Conservation (phyloP, 2,797 vertebrate species). For the Botia almorhae region DNA sequence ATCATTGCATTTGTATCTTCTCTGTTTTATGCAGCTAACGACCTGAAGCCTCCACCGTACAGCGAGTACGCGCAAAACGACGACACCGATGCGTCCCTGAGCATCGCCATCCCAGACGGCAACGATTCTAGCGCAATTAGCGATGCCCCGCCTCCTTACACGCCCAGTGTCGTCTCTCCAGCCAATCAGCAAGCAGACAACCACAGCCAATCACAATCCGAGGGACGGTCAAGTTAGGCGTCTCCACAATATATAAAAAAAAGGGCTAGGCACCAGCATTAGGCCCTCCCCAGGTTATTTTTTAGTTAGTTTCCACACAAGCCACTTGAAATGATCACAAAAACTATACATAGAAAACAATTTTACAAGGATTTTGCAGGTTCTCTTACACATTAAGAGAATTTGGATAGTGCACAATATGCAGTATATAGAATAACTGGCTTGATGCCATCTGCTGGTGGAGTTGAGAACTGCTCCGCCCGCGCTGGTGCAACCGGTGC, state of each 20-base stretch:
- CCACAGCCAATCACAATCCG: conserved; percentile 60
- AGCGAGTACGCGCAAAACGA: conserved; percentile 77
- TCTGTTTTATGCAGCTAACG: conserved; percentile 70
- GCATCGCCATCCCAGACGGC: conserved; percentile 70
- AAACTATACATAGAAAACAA: not conserved
- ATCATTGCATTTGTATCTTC: not conserved
- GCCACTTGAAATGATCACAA: not conserved
- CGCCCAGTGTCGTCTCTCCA: conserved; percentile 62
- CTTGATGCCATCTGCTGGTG: conserved; percentile 24
- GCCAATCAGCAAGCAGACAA: conserved; percentile 58
- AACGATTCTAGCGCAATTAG: conserved; percentile 70
- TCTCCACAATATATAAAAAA: conserved; percentile 3
- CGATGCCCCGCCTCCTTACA: conserved; percentile 85
- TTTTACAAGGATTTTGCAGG: not conserved
- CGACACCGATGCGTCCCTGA: conserved; percentile 58
- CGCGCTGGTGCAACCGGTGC: conserved; percentile 48
- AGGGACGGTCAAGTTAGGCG: conserved; percentile 67
- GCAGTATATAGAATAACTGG: conserved; percentile 13
- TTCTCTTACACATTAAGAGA: not conserved
- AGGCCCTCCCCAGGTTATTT: conserved; percentile 39
- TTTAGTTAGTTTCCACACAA: conserved; percentile 31
- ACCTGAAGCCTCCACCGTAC: conserved; percentile 86
- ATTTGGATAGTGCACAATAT: conserved; percentile 24
- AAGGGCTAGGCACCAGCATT: conserved; percentile 72
- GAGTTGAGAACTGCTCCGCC: conserved; percentile 10